Conservation (phyloP, 2,113 vertebrate genomes). For the Tyrannus savana region DNA sequence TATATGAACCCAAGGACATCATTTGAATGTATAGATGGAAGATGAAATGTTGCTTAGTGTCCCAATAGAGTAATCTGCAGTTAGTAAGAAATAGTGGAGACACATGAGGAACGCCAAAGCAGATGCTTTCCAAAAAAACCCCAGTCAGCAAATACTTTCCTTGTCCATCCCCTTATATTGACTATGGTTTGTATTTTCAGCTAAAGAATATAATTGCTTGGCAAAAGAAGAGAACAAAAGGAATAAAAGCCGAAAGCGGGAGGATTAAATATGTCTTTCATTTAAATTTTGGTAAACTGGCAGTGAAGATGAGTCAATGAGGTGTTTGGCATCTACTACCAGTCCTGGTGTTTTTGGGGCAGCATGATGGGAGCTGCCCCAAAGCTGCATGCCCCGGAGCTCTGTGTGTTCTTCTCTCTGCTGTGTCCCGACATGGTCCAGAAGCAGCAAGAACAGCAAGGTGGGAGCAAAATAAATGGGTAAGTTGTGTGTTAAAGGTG, state of each 20-base stretch:
- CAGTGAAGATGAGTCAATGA: background rate
- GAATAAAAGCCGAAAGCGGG: background rate
- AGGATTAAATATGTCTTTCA: background rate
- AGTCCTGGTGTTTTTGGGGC: accelerated
- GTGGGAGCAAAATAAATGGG: accelerated
- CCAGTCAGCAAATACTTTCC: background rate
- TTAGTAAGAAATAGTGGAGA: background rate
- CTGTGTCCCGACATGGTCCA: accelerated
- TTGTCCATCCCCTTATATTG: background rate
- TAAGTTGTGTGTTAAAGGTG: background rate
- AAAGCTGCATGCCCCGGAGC: background rate
- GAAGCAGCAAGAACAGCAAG: background rate
- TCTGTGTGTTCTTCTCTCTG: accelerated
- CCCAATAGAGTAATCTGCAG: background rate
- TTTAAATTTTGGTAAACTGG: background rate
- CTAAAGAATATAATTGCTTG: background rate
- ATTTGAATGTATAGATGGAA: background rate
- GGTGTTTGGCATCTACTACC: background rate
- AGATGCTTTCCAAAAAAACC: background rate
- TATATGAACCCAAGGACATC: background rate
- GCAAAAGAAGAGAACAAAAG: background rate
- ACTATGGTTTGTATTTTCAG: background rate
- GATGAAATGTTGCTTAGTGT: background rate
- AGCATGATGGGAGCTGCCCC: background rate
- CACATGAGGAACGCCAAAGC: background rate